Percentiles rank a stretch among this genome's conserved stretches.
Conservation (phyloP, 2,888 invertebrate genomes). For the Tachina grossa region DNA sequence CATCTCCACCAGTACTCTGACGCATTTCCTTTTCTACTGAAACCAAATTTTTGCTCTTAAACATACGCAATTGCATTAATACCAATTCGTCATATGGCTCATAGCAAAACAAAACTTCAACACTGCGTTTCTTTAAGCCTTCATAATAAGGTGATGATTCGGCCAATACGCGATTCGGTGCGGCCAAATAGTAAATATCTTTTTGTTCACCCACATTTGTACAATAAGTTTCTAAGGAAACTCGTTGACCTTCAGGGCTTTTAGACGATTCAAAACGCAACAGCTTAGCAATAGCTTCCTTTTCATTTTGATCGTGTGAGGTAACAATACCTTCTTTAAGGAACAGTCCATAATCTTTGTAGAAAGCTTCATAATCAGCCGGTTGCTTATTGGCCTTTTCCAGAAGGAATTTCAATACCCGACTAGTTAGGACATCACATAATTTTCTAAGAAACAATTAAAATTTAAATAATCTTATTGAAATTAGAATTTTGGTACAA, state of each 20-base stretch:
- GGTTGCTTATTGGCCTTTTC: slow-evolving; percentile 93
- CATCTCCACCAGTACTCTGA: slow-evolving; percentile 86
- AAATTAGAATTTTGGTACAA: not conserved
- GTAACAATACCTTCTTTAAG: slow-evolving; percentile 98
- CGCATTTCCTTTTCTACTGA: slow-evolving; percentile 98
- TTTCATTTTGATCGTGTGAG: slow-evolving; percentile 90
- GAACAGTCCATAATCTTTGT: slow-evolving; percentile 95
- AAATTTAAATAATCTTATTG: not conserved
- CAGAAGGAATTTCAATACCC: slow-evolving; percentile 91
- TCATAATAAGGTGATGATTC: slow-evolving; percentile 98
- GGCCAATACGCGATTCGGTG: slow-evolving; percentile 96
- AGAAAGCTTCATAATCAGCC: slow-evolving; percentile 92
- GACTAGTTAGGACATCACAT: slow-evolving; percentile 91
- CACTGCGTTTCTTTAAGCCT: slow-evolving; percentile 92
- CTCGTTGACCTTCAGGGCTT: slow-evolving; percentile 86
- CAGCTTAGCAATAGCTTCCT: slow-evolving; percentile 95
- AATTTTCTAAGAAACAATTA: slow-evolving; percentile 86
- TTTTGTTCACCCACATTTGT: slow-evolving; percentile 89
- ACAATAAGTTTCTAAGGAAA: slow-evolving; percentile 92
- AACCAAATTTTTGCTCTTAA: slow-evolving; percentile 88
- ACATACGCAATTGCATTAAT: slow-evolving; percentile 91
- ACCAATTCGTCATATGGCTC: slow-evolving; percentile 99
- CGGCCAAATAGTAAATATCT: slow-evolving; percentile 95
- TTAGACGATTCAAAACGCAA: slow-evolving; percentile 96
- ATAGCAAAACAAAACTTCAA: slow-evolving; percentile 97